phyloP scores from a whole-genome alignment of 1,140 invertebrate species.

The Tetranychus cinnabarinus region DNA sequence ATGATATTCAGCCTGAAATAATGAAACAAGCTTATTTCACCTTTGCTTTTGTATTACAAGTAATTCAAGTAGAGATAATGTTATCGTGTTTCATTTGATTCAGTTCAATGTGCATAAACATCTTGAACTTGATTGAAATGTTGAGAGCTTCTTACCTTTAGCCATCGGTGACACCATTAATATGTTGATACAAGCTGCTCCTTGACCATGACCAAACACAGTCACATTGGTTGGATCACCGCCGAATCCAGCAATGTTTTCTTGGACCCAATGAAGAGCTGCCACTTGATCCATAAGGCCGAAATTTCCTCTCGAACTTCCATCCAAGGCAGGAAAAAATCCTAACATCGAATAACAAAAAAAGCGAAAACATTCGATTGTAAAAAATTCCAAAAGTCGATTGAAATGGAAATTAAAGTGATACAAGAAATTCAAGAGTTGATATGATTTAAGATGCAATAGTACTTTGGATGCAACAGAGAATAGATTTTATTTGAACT shows the following conservation, averaged over 20 bases:
- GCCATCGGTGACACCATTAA: slow-evolving; percentile 15
- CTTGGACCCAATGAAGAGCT: slow-evolving; percentile 49
- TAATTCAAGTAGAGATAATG: too few species aligned
- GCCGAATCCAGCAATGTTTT: slow-evolving; percentile 31
- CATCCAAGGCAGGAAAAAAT: slow-evolving; percentile 57
- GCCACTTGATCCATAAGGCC: slow-evolving; percentile 85
- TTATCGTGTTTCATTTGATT: too few species aligned
- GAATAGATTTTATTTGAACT: not conserved
- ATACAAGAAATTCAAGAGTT: not conserved
- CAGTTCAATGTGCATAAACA: too few species aligned
- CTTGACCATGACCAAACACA: slow-evolving; percentile 21
- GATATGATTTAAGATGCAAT: not conserved
- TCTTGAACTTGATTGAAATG: too few species aligned
- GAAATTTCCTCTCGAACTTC: slow-evolving; percentile 64
- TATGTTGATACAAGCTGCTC: slow-evolving; percentile 19
- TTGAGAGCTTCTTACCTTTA: slow-evolving; percentile 24
- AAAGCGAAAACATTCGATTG: too few species aligned
- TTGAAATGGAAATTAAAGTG: not conserved
- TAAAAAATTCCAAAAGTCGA: not conserved
- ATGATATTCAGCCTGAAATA: too few species aligned
- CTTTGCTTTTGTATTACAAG: too few species aligned
- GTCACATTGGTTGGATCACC: slow-evolving; percentile 24
- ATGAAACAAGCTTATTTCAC: too few species aligned
- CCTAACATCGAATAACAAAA: slow-evolving; percentile 40
- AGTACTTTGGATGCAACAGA: not conserved